Evolutionary conservation across 2,113 vertebrate genomes (phyloP).

Genomic region (western clawed frog (Xenopus tropicalis)): UCB_Xtro_10.0 CM004447.2:114821501-114822000

Average conservation of each 20-base stretch:
- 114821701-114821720: constrained; percentile 8
- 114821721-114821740: constrained; percentile 10
- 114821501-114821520: background rate
- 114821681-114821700: constrained; percentile 21
- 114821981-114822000: background rate
- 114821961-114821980: background rate
- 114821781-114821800: background rate
- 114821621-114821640: constrained; percentile 23
- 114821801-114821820: constrained; percentile 14
- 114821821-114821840: constrained; percentile 8
- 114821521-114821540: background rate
- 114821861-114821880: constrained; percentile 1
- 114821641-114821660: background rate
- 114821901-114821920: background rate
- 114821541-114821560: background rate
- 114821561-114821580: background rate
- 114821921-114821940: constrained; percentile 1
- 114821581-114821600: background rate
- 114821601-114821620: constrained; percentile 7
- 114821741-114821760: constrained; percentile 31
- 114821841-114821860: constrained; percentile 4
- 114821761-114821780: constrained; percentile 24
- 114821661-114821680: background rate
- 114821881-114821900: background rate
- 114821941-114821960: background rate